phyloP scores from a whole-genome alignment of 2,888 invertebrate species.

The Drosophila multiciliata region DNA sequence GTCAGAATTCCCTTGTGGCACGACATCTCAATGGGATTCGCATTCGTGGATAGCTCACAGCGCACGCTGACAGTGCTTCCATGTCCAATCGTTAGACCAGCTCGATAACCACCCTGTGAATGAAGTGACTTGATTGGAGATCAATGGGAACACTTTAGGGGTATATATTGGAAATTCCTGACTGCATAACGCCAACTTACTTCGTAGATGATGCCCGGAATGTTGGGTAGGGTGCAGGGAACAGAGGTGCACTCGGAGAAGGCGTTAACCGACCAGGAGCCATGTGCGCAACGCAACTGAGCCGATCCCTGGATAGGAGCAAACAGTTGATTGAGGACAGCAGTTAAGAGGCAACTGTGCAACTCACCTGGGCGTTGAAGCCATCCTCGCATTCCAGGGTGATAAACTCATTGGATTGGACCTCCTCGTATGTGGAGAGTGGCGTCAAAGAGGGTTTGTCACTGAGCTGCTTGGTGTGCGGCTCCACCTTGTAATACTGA shows the following conservation, averaged over 20 bases:
- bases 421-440: conserved; percentile 85
- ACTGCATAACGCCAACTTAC: conserved; percentile 43
- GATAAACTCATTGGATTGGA: conserved; percentile 90
- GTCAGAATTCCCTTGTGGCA: conserved; percentile 83
- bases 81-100: conserved; percentile 92
- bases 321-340: not conserved
- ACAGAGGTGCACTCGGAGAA: conserved; percentile 91
- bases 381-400: conserved; percentile 92
- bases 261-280: conserved; percentile 92
- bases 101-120: conserved; percentile 89
- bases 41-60: conserved; percentile 87
- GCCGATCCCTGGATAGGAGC: conserved; percentile 87
- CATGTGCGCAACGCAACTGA: conserved; percentile 91
- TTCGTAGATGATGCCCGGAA: conserved; percentile 83
- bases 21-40: conserved; percentile 85
- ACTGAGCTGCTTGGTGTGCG: conserved; percentile 80
- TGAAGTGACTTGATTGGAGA: not conserved
- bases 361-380: conserved; percentile 84
- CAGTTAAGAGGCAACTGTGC: fast-evolving
- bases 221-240: conserved; percentile 83
- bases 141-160: not conserved
- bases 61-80: conserved; percentile 91
- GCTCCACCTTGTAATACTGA: conserved; percentile 86
- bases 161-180: not conserved
- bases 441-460: conserved; percentile 80